These are phyloP conservation scores for Lagocephalus sceleratus DNA, from an alignment of 2,797 vertebrate species.

Conservation along the genomic window DNA sequence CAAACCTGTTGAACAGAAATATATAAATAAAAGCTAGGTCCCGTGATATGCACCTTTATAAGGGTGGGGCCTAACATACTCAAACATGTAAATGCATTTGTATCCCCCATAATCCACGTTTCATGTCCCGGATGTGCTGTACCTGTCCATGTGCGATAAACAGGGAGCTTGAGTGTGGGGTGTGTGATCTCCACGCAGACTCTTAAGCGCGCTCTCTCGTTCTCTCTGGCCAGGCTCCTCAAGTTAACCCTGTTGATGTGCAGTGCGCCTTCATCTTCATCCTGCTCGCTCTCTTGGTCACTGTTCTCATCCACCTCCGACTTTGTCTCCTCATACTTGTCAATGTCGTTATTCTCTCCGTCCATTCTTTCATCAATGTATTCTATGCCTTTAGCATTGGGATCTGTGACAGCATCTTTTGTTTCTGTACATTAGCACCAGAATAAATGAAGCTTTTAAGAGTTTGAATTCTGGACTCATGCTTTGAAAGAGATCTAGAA, in stretches of 20 bases:
- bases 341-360: slow-evolving; percentile 42
- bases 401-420: slow-evolving; percentile 51
- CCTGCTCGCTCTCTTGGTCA: slow-evolving; percentile 20
- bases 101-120: background rate
- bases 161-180: slow-evolving; percentile 69
- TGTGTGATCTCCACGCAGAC: slow-evolving; percentile 77
- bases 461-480: background rate
- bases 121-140: background rate
- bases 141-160: slow-evolving; percentile 77
- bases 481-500: background rate
- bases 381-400: slow-evolving; percentile 52
- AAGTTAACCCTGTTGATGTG: slow-evolving; percentile 70
- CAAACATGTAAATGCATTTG: background rate
- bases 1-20: slow-evolving; percentile 19
- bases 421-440: slow-evolving; percentile 36
- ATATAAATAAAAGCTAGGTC: no score
- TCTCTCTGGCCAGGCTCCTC: slow-evolving; percentile 26
- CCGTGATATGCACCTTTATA: no score
- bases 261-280: slow-evolving; percentile 34
- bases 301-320: slow-evolving; percentile 37
- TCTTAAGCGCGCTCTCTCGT: slow-evolving; percentile 46
- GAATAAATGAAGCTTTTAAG: background rate
- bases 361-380: slow-evolving; percentile 58
- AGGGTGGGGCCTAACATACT: background rate
- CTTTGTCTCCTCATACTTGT: slow-evolving; percentile 34